Conservation (phyloP, 2,888 invertebrate species). For the Machimus atricapillus region DNA sequence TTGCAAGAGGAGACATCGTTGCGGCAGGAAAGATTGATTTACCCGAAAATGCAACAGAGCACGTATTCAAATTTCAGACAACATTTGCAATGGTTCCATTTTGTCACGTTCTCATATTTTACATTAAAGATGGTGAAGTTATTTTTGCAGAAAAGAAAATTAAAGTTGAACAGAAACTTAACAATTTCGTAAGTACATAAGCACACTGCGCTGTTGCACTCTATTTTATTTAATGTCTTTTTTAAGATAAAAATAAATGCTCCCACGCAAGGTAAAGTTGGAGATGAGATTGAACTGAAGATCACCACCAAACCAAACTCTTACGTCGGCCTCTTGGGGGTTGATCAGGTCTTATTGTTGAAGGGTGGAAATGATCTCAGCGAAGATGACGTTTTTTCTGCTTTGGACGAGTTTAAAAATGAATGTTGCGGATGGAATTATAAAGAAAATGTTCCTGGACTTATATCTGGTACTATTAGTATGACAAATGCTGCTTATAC, state of each 20-base stretch:
- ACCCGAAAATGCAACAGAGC: neutral
- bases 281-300: conserved; percentile 77
- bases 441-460: too few relatives aligned
- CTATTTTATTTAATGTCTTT: conserved; percentile 37
- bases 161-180: conserved; percentile 75
- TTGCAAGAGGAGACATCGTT: conserved; percentile 87
- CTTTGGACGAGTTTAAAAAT: too few relatives aligned
- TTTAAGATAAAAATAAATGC: conserved; percentile 72
- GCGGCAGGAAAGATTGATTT: conserved; percentile 75
- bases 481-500: too few relatives aligned
- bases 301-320: conserved; percentile 86
- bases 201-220: too few relatives aligned
- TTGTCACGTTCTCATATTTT: conserved; percentile 80
- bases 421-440: too few relatives aligned
- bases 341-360: conserved; percentile 81
- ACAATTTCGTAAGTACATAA: conserved; percentile 71
- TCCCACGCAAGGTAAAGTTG: conserved; percentile 75
- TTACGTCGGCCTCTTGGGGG: conserved; percentile 84
- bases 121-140: conserved; percentile 75
- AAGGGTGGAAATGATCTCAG: conserved; percentile 72
- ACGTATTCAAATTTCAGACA: conserved; percentile 69
- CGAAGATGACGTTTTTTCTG: conserved; percentile 63
- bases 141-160: conserved; percentile 85
- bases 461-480: too few relatives aligned
- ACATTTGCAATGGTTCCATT: conserved; percentile 79